Conservation (phyloP, 2,113 vertebrate genomes). For the Helogale parvula region DNA sequence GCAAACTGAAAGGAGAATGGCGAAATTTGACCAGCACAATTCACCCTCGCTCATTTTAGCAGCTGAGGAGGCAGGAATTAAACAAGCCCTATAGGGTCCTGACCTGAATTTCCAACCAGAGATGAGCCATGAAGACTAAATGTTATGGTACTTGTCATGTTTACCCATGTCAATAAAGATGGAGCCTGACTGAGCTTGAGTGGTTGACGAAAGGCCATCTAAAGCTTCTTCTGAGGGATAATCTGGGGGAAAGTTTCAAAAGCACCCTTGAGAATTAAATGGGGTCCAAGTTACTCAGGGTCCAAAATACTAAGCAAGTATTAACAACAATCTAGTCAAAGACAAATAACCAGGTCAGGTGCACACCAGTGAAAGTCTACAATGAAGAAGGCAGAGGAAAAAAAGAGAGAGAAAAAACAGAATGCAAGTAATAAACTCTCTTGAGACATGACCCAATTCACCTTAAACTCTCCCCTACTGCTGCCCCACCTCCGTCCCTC, state of each 20-base stretch:
- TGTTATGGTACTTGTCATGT: neutral
- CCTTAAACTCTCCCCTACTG: neutral
- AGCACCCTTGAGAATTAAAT: neutral
- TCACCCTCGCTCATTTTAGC: conserved; percentile 19
- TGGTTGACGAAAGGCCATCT: neutral
- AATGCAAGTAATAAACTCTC: neutral
- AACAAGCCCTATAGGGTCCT: neutral
- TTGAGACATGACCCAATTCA: neutral
- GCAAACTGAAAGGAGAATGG: neutral
- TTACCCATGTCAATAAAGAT: neutral
- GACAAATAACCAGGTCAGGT: neutral
- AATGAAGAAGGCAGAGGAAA: neutral
- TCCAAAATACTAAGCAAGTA: conserved; percentile 22
- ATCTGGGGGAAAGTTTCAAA: neutral
- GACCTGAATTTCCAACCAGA: neutral
- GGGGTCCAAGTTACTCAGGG: neutral
- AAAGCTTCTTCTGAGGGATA: neutral
- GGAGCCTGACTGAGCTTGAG: neutral
- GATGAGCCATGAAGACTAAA: neutral
- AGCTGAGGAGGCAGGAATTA: neutral
- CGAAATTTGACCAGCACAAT: neutral
- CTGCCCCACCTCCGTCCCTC: neutral
- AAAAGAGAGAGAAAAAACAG: neutral
- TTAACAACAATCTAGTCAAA: neutral
- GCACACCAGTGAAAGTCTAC: neutral